Base-by-base conservation (phyloP, 2,797 vertebrate genomes). In the Rhinoraja longicauda region DNA sequence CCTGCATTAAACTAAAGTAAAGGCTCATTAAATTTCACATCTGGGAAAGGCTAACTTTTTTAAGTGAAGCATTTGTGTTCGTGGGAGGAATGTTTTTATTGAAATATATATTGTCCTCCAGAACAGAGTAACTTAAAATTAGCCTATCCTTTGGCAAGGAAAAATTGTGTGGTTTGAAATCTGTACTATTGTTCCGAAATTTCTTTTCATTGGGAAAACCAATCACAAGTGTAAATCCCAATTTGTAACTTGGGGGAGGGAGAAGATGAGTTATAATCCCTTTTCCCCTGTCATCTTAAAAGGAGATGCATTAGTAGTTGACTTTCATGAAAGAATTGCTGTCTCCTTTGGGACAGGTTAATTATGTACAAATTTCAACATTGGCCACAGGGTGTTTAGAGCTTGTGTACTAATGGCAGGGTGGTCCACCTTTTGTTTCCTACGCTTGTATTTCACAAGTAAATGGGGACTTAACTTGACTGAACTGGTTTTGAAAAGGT, bases 311-410 rank as follows among this genome's bases (percentile, higher is more conserved):
- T 19, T n/a, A 62, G 82, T 62, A 86, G 57, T 62, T 10, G 15
- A 84, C n/a, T n/a, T 88, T 64, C 1, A 32, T 32, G 64, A 15
- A 36, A 32, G 84, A 57, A 21, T 67, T 88, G 84, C 59, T 64
- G 29, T 17, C n/a, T 36, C 8, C 36, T 73, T 91, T 92, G 67
- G 67, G 21, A 26, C 90, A 53, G 70, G 90, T 75, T 4, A 29
- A 7, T 92, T 45, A 73, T 73, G 90, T 92, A 92, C 90, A 92
- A 73, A 92, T 92, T 92, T 92, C 90, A 92, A 92, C 90, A 39
- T 4, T 73, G 19, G 26, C 70, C 90, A 57, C 36, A 17, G 32
- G 67, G 70, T 92, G 90, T 72, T 53, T 92, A 75, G 19, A 92
- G 90, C 70, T 92, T 92, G 90, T 45, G 26, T 92, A 75, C 67